Conservation (phyloP, 92 coral and sea anemone genomes). For the Isaurus tuberculatus region DNA sequence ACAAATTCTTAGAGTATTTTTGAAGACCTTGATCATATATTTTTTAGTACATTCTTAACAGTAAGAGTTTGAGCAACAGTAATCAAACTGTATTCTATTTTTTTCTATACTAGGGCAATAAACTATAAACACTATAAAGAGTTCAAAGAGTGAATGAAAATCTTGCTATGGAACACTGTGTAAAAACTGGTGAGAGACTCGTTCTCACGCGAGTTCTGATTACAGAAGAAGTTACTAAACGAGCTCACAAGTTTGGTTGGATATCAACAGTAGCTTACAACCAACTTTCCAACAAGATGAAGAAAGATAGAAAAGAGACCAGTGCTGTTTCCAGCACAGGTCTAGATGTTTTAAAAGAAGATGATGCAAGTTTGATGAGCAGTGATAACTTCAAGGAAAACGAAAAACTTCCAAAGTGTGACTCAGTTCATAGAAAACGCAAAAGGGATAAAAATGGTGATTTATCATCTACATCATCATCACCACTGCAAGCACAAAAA, state of each 20-base stretch:
- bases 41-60: too few relatives aligned
- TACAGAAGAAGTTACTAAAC: not conserved
- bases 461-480: not conserved
- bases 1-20: too few relatives aligned
- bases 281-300: not conserved
- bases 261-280: not conserved
- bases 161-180: not conserved
- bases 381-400: slow-evolving; percentile 35
- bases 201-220: not conserved
- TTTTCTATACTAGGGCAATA: not conserved
- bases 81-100: not conserved
- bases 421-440: slow-evolving; percentile 10
- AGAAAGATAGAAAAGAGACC: not conserved
- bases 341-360: not conserved
- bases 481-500: slow-evolving; percentile 3
- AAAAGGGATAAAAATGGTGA: not conserved
- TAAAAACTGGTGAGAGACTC: slow-evolving; percentile 11
- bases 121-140: not conserved
- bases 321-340: not conserved
- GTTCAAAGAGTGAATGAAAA: not conserved
- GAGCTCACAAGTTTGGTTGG: slow-evolving; percentile 9
- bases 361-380: not conserved
- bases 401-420: not conserved
- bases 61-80: too few relatives aligned
- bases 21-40: too few relatives aligned